Percentiles rank a stretch among this genome's conserved stretches.
These are phyloP conservation scores for Molorchus minor DNA, from an alignment of 2,888 invertebrate genomes.

Conservation along the genomic window DNA sequence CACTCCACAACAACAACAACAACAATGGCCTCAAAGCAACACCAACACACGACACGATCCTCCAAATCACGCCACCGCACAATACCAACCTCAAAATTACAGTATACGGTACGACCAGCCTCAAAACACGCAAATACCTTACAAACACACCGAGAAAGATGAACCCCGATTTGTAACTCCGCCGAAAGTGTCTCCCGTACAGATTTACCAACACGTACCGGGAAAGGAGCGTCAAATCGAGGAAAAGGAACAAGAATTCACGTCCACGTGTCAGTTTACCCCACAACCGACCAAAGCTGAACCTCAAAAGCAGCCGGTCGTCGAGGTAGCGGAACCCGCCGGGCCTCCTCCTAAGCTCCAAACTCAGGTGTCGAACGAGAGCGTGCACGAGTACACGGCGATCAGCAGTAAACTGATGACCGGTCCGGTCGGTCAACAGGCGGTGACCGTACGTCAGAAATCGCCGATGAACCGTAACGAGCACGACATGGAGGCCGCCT, in stretches of 20 bases:
- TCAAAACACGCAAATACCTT: conserved; percentile 11
- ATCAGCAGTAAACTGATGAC: conserved; percentile 78
- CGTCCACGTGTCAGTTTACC: conserved; percentile 47
- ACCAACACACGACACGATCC: background rate
- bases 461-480: conserved; percentile 68
- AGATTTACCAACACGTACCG: conserved; percentile 40
- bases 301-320: conserved; percentile 21
- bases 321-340: conserved; percentile 35
- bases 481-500: conserved; percentile 66
- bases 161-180: conserved; percentile 19
- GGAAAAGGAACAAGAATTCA: conserved; percentile 39
- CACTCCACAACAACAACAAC: background rate
- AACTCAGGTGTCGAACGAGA: conserved; percentile 55
- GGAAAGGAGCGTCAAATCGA: conserved; percentile 28
- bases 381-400: conserved; percentile 66
- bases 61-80: conserved; percentile 12
- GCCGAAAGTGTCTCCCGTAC: background rate
- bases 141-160: conserved; percentile 28
- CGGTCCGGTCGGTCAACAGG: conserved; percentile 77
- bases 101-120: conserved; percentile 36
- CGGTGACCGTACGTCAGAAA: conserved; percentile 68
- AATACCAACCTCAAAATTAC: conserved; percentile 26
- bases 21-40: conserved; percentile 3
- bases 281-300: conserved; percentile 27
- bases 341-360: conserved; percentile 47